Conservation (phyloP, 2,113 vertebrate species). For the Tetraodon nigroviridis region DNA sequence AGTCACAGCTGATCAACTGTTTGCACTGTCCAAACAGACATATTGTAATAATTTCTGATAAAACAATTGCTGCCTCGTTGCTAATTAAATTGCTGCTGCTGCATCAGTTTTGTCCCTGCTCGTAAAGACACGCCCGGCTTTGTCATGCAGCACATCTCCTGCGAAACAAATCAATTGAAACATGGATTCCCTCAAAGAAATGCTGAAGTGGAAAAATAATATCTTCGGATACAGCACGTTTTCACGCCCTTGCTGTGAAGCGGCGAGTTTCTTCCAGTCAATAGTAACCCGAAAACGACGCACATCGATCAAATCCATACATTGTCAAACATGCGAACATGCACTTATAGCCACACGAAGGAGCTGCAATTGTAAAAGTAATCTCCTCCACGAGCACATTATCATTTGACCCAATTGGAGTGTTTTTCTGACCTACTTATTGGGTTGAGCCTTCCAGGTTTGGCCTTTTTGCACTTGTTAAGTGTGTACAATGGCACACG, state of each 20-base stretch:
- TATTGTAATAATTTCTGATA: constrained; percentile 38
- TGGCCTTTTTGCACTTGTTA: constrained; percentile 65
- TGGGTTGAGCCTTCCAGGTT: constrained; percentile 59
- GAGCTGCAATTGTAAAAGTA: constrained; percentile 22
- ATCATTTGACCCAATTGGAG: constrained; percentile 67
- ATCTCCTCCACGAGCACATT: constrained; percentile 45
- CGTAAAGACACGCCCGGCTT: constrained; percentile 51
- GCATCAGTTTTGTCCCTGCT: constrained; percentile 50
- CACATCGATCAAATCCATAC: constrained; percentile 26
- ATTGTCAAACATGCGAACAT: not conserved
- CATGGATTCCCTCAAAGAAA: constrained; percentile 57
- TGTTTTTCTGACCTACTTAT: constrained; percentile 70
- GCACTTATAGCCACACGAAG: not conserved
- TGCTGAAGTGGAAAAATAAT: constrained; percentile 63
- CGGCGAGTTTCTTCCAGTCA: constrained; percentile 31
- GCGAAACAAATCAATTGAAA: constrained; percentile 70
- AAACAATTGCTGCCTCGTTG: constrained; percentile 5
- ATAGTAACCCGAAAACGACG: constrained; percentile 25
- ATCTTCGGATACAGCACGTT: constrained; percentile 31
- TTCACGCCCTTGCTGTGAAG: constrained; percentile 11
- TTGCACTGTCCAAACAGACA: constrained; percentile 45
- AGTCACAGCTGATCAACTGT: constrained; percentile 55
- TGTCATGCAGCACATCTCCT: constrained; percentile 50
- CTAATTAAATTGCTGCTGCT: constrained; percentile 37
- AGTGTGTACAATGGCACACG: constrained; percentile 60